These are phyloP conservation scores for Podargus strigoides DNA, from an alignment of 2,797 vertebrate genomes.

Conservation along the genomic window DNA sequence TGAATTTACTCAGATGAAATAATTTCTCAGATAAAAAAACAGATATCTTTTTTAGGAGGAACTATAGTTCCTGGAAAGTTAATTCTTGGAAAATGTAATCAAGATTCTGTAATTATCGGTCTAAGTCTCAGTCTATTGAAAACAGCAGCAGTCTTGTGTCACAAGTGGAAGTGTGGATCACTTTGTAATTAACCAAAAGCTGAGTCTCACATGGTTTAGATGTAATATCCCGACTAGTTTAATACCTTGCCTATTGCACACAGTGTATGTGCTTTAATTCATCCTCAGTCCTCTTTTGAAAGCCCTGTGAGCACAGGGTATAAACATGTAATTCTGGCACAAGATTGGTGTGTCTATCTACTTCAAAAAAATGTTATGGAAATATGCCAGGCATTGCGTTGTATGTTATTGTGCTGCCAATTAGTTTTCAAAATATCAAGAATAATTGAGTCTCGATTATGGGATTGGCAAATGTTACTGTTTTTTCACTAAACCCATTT, in stretches of 20 bases:
- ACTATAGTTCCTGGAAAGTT: background rate
- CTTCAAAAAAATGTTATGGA: background rate
- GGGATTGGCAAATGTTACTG: constrained; percentile 6
- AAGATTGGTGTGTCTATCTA: background rate
- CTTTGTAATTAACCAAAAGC: constrained; percentile 15
- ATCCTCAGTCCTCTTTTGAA: background rate
- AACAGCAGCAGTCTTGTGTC: constrained; percentile 16
- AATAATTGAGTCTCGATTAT: background rate
- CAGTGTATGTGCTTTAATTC: background rate
- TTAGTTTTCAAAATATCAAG: background rate
- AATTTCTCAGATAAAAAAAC: background rate
- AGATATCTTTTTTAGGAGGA: background rate
- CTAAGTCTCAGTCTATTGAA: constrained; percentile 6
- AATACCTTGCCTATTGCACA: background rate
- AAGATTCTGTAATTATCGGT: constrained; percentile 24
- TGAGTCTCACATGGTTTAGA: background rate
- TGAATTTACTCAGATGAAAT: background rate
- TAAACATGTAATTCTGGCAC: background rate
- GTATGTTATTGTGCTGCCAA: background rate
- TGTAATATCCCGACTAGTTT: background rate
- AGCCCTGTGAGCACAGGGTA: background rate
- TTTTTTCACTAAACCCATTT: constrained; percentile 27
- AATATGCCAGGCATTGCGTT: background rate
- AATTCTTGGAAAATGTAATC: constrained; percentile 37
- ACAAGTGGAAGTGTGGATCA: background rate